Percentiles rank a stretch among this genome's conserved stretches.
Evolutionary conservation across 2,888 invertebrate genomes (phyloP).

Genomic region (Pharmacophagus antenor): DNA sequence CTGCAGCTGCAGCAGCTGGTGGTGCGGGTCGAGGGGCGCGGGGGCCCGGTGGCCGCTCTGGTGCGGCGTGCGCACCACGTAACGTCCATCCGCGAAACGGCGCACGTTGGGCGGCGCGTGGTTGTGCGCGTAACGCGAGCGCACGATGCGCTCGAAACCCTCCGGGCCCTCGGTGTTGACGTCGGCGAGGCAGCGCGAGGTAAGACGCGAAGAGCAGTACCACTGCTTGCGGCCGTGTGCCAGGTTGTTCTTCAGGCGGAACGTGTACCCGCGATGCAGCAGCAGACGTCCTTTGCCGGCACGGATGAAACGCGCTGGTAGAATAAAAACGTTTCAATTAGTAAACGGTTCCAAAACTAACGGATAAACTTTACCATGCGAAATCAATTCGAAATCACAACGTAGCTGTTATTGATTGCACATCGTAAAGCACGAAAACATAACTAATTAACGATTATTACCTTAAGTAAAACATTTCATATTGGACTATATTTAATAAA

Average conservation of each 20-base stretch:
- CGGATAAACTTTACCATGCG: slow-evolving; percentile 7
- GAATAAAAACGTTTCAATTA: slow-evolving; percentile 40
- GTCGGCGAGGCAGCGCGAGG: slow-evolving; percentile 74
- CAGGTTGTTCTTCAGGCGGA: slow-evolving; percentile 74
- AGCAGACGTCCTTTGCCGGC: slow-evolving; percentile 73
- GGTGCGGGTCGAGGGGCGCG: slow-evolving; percentile 72
- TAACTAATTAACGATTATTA: neutral
- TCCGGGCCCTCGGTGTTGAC: slow-evolving; percentile 77
- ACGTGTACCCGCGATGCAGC: slow-evolving; percentile 73
- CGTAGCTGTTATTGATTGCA: slow-evolving; percentile 19
- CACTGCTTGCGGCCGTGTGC: slow-evolving; percentile 78
- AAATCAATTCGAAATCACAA: slow-evolving; percentile 13
- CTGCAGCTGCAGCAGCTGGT: slow-evolving; percentile 73
- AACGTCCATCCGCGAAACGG: slow-evolving; percentile 74
- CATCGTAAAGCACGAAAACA: slow-evolving; percentile 9
- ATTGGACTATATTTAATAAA: neutral
- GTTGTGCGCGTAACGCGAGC: slow-evolving; percentile 73
- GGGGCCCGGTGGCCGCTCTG: slow-evolving; percentile 75
- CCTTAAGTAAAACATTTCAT: neutral
- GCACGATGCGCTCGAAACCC: slow-evolving; percentile 75
- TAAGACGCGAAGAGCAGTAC: slow-evolving; percentile 75
- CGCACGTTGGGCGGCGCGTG: slow-evolving; percentile 76
- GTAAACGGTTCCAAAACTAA: slow-evolving; percentile 14
- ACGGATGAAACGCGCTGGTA: slow-evolving; percentile 72
- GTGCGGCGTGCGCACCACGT: slow-evolving; percentile 75